phyloP scores from a whole-genome alignment of 2,888 invertebrate genomes.

The Hyppa rectilinea region DNA sequence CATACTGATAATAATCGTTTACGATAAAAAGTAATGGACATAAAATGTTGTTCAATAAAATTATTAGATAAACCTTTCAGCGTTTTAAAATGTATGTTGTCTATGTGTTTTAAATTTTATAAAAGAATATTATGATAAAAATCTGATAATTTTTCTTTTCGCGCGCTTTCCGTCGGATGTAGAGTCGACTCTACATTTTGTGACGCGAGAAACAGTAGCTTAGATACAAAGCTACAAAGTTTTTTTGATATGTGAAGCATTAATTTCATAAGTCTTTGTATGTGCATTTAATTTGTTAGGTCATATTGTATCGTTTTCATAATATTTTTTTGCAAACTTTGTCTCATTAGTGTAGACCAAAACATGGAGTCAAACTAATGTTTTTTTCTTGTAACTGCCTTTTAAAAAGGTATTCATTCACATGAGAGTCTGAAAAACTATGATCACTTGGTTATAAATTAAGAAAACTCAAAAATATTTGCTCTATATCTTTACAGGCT shows the following conservation, averaged over 20 bases:
- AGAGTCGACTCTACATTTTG: slow-evolving; percentile 36
- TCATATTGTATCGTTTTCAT: neutral
- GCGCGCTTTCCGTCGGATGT: slow-evolving; percentile 58
- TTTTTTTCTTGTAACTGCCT: neutral
- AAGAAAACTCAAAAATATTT: slow-evolving; percentile 9
- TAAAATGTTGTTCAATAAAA: slow-evolving; percentile 31
- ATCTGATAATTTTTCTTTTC: slow-evolving; percentile 2
- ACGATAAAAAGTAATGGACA: slow-evolving; percentile 35
- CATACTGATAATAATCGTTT: slow-evolving; percentile 36
- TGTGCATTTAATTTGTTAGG: neutral
- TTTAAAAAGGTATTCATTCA: neutral
- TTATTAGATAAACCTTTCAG: slow-evolving; percentile 8
- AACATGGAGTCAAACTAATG: slow-evolving; percentile 10
- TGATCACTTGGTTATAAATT: neutral
- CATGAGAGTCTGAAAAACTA: neutral
- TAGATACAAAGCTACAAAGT: neutral
- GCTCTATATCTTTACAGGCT: slow-evolving; percentile 8
- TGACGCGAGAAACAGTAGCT: neutral
- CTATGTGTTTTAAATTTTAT: neutral
- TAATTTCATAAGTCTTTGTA: neutral
- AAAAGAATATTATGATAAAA: neutral
- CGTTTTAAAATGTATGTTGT: neutral
- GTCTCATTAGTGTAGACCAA: slow-evolving; percentile 5
- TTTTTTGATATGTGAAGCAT: neutral
- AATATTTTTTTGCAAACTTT: slow-evolving; percentile 6